Evolutionary conservation across 2,797 vertebrate species (phyloP).

Genomic region (Mionectes olivaceus): DNA sequence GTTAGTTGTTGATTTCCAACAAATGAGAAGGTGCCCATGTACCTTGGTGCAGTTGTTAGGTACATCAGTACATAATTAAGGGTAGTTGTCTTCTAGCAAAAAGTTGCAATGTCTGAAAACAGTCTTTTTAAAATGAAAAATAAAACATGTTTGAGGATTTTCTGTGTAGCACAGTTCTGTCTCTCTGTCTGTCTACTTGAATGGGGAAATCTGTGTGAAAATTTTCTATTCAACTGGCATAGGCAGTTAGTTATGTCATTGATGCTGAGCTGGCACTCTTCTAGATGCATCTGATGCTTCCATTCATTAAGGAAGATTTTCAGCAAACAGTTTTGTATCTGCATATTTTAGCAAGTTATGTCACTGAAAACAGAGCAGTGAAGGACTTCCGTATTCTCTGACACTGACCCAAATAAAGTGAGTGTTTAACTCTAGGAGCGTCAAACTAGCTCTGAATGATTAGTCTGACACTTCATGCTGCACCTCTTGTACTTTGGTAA

Average conservation of each 20-base stretch:
- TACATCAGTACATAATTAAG: neutral
- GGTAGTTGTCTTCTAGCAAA: neutral
- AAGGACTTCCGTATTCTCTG: neutral
- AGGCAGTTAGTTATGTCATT: neutral
- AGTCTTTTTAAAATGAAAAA: neutral
- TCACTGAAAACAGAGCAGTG: neutral
- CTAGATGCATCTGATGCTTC: constrained; percentile 27
- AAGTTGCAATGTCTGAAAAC: neutral
- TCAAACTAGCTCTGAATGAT: neutral
- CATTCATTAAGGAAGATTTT: constrained; percentile 41
- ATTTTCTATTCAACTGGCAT: constrained; percentile 11
- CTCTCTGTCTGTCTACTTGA: neutral
- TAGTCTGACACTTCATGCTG: neutral
- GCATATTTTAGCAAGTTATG: constrained; percentile 14
- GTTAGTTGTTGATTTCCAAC: neutral
- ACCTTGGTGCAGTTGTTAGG: neutral
- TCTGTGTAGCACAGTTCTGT: neutral
- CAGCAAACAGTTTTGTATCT: neutral
- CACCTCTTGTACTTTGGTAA: neutral
- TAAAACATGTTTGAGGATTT: neutral
- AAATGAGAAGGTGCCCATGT: neutral
- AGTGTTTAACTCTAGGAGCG: neutral
- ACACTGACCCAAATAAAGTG: neutral
- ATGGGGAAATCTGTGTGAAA: neutral
- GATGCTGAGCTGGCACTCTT: constrained; percentile 16